A percentile compares a stretch with the other conserved stretches of the same genome.
phyloP scores from a whole-genome alignment of 64 coral and sea anemone genomes.

The Stichodactyla helianthus region DNA sequence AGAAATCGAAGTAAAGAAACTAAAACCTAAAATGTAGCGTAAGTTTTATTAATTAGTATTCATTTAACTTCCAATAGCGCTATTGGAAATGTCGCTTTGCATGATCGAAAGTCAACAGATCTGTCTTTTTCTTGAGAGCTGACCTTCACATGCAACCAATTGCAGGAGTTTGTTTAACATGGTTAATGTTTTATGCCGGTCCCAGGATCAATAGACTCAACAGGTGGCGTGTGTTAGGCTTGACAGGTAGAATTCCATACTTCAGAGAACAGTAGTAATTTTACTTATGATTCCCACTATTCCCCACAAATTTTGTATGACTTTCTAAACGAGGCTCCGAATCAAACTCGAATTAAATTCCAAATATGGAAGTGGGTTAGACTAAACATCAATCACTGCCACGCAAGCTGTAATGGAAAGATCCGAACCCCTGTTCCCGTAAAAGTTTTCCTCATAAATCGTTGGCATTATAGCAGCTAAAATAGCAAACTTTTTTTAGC shows the following conservation, averaged over 20 bases:
- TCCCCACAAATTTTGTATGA: background rate
- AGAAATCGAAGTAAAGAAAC: background rate
- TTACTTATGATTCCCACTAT: background rate
- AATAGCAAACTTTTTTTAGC: no score
- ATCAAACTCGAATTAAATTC: background rate
- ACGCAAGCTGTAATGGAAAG: no score
- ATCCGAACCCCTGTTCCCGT: no score
- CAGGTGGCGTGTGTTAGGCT: conserved; percentile 6
- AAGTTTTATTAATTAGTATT: background rate
- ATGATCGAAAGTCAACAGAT: background rate
- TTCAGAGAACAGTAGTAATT: background rate
- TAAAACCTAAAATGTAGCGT: background rate
- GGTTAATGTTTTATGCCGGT: conserved; percentile 12
- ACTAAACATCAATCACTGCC: no score
- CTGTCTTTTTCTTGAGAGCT: background rate
- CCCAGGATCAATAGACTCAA: conserved; percentile 7
- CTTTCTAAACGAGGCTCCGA: background rate
- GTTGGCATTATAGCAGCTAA: no score
- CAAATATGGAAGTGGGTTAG: background rate
- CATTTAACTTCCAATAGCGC: background rate
- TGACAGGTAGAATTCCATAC: conserved; percentile 17
- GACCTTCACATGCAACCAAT: conserved; percentile 1
- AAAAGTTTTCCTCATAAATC: no score
- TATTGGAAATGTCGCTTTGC: background rate
- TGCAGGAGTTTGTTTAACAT: conserved; percentile 14